phyloP scores from a whole-genome alignment of 2,797 vertebrate species.

The Intellagama lesueurii region DNA sequence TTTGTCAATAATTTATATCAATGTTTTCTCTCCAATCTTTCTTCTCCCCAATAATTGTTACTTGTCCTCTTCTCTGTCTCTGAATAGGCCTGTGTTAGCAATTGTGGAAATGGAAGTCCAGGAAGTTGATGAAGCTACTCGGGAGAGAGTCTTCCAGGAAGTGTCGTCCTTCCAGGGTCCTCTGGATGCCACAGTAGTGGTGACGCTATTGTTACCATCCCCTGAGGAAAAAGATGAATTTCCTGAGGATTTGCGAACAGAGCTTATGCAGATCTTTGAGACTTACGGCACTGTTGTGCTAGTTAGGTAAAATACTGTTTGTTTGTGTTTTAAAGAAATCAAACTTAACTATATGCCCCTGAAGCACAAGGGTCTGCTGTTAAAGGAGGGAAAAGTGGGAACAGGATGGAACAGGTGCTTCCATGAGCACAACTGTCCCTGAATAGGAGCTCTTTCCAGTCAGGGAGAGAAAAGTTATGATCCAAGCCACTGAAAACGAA shows the following conservation, averaged over 20 bases:
- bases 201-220: conserved; percentile 75
- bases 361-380: neutral
- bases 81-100: conserved; percentile 81
- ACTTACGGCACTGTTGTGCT: conserved; percentile 79
- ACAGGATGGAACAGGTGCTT: neutral
- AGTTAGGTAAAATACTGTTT: conserved; percentile 74
- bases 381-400: neutral
- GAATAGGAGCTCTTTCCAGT: neutral
- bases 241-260: conserved; percentile 80
- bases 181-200: conserved; percentile 80
- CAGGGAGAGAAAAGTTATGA: neutral
- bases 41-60: conserved; percentile 17
- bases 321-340: neutral
- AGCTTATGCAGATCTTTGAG: conserved; percentile 82
- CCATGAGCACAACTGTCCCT: neutral
- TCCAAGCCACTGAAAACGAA: neutral
- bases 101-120: conserved; percentile 84
- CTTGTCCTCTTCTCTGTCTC: neutral
- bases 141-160: conserved; percentile 81
- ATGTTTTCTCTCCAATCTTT: neutral
- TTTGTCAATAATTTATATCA: neutral
- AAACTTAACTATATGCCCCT: neutral
- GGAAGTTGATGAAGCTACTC: conserved; percentile 78
- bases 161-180: conserved; percentile 84
- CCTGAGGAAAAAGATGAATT: conserved; percentile 79